Conservation (phyloP, 2,113 vertebrate species). For the Nothoprocta pentlandii region DNA sequence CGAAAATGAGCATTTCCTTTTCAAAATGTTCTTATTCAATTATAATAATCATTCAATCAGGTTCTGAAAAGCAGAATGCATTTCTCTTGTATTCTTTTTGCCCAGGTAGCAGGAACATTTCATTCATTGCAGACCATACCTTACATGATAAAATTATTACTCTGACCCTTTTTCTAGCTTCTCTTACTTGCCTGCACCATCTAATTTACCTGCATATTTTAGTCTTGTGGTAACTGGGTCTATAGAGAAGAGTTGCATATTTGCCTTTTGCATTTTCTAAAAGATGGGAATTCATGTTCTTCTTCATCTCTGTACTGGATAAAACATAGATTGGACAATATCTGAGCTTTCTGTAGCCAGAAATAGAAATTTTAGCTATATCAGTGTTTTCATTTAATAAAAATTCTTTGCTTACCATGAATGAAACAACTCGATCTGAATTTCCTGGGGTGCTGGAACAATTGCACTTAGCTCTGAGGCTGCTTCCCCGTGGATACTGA, state of each 20-base stretch:
- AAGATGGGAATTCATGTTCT: neutral
- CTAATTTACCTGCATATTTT: neutral
- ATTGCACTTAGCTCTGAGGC: neutral
- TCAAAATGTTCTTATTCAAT: neutral
- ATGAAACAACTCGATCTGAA: neutral
- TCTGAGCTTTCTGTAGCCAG: neutral
- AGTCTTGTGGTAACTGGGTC: neutral
- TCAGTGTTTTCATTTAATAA: neutral
- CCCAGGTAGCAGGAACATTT: neutral
- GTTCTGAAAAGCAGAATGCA: neutral
- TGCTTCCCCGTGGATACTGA: neutral
- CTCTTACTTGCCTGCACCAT: neutral
- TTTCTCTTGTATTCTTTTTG: neutral
- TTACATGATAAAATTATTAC: neutral
- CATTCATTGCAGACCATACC: neutral
- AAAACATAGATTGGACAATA: neutral
- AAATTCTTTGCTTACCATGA: neutral
- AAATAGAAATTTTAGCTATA: neutral
- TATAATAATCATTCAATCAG: neutral
- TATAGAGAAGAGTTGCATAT: neutral
- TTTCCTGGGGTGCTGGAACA: neutral
- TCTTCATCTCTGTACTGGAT: neutral
- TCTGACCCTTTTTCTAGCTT: neutral
- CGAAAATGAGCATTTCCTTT: neutral
- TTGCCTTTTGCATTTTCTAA: conserved; percentile 6